Conservation (phyloP, 2,113 vertebrate species). For the Megaceryle torquata region DNA sequence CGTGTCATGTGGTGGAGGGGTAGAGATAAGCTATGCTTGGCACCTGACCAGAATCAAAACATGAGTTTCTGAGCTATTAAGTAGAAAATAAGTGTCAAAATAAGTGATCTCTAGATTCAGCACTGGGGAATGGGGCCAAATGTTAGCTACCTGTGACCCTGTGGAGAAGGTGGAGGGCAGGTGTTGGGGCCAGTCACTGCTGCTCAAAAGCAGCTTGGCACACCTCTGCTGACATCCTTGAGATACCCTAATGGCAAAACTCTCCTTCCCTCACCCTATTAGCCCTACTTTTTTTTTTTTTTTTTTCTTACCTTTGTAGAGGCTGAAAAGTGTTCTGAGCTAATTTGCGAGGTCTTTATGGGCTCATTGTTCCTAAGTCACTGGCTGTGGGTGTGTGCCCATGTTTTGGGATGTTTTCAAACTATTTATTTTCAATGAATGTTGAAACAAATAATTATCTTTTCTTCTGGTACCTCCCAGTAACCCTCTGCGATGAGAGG, state of each 20-base stretch:
- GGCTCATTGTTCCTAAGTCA: not conserved
- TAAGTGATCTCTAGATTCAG: not conserved
- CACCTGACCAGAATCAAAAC: not conserved
- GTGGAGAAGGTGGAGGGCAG: not conserved
- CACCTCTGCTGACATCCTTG: not conserved
- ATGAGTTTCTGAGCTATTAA: not conserved
- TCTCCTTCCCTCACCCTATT: not conserved
- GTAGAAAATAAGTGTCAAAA: not conserved
- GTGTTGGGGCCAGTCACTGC: rapidly evolving
- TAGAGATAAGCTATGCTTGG: not conserved
- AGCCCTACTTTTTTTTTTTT: not conserved
- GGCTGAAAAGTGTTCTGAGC: not conserved
- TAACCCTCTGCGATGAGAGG: rapidly evolving
- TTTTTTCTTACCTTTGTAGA: not conserved
- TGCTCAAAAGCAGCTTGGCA: not conserved
- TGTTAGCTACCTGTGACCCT: no score
- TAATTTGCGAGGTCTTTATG: not conserved
- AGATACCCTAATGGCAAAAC: not conserved
- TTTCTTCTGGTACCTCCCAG: not conserved
- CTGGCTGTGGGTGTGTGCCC: not conserved
- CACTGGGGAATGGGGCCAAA: rapidly evolving
- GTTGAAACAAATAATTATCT: not conserved
- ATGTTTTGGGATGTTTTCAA: not conserved
- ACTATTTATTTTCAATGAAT: not conserved
- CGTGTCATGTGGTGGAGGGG: no score